Percentiles rank a stretch among this genome's conserved stretches.
phyloP scores from a whole-genome alignment of 2,888 invertebrate genomes.

The Morinoia aosen region DNA sequence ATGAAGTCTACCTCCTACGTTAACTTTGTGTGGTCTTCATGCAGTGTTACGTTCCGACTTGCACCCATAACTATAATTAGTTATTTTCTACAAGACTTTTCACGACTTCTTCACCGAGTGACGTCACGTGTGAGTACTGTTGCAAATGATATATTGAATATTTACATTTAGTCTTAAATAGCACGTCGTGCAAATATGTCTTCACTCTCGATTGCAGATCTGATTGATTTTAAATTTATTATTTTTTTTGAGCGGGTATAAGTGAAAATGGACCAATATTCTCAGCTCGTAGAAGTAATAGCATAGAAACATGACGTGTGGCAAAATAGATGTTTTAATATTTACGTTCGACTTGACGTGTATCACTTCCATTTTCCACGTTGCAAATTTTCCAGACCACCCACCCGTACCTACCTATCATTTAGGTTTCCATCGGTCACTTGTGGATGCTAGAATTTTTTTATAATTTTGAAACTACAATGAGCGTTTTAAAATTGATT shows the following conservation, averaged over 20 bases:
- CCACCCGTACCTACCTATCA: background rate
- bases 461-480: background rate
- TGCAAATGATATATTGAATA: background rate
- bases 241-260: too few species aligned
- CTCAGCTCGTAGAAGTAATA: background rate
- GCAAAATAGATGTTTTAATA: background rate
- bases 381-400: background rate
- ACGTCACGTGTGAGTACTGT: slow-evolving; percentile 2
- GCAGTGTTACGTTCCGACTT: background rate
- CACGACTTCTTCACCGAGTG: background rate
- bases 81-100: background rate
- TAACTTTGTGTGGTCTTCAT: background rate
- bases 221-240: background rate
- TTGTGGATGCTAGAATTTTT: background rate
- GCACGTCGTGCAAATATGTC: background rate
- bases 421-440: background rate
- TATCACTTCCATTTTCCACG: background rate
- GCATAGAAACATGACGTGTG: background rate
- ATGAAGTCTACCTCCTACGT: background rate
- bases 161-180: background rate
- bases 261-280: background rate
- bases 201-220: background rate
- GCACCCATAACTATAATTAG: background rate
- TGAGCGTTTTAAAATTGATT: background rate
- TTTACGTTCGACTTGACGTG: background rate